Evolutionary conservation across 2,888 invertebrate genomes (phyloP).

Genomic region (Chrysolina oricalcia): DNA sequence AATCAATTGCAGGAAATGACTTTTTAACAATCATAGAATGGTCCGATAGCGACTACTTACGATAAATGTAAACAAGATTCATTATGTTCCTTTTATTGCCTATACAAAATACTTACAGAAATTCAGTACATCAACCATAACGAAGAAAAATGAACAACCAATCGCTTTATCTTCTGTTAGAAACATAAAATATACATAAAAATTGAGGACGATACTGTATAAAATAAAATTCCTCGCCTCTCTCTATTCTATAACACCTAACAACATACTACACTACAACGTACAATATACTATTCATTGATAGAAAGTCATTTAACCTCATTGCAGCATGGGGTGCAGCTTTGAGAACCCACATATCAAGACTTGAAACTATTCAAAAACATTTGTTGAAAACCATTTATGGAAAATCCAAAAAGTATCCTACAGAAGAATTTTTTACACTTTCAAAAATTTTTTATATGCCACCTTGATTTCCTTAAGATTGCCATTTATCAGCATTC

Average conservation of each 20-base stretch:
- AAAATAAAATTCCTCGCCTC: no score
- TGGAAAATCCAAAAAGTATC: no score
- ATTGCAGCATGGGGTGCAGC: no score
- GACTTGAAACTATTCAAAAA: no score
- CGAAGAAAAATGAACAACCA: conserved; percentile 9
- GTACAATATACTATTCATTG: no score
- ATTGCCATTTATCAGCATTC: conserved; percentile 16
- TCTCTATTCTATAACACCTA: no score
- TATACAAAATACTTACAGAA: conserved; percentile 11
- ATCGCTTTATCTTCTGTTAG: background rate
- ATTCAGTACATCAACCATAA: background rate
- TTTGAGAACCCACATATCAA: no score
- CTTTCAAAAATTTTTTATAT: conserved; percentile 5
- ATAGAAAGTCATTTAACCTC: no score
- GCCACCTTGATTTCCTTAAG: conserved; percentile 20
- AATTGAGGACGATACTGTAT: background rate
- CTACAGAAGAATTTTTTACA: conserved; percentile 9
- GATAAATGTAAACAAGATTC: no score
- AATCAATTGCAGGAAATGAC: conserved; percentile 22
- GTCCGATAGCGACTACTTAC: conserved; percentile 26
- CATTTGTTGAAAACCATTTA: no score
- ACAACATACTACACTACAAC: no score
- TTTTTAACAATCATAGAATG: conserved; percentile 28
- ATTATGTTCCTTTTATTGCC: conserved; percentile 32
- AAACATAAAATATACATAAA: conserved; percentile 10